A percentile compares a stretch with the other conserved stretches of the same genome.
Evolutionary conservation across 2,797 vertebrate genomes (phyloP).

Genomic region (Falco novaeseelandiae): DNA sequence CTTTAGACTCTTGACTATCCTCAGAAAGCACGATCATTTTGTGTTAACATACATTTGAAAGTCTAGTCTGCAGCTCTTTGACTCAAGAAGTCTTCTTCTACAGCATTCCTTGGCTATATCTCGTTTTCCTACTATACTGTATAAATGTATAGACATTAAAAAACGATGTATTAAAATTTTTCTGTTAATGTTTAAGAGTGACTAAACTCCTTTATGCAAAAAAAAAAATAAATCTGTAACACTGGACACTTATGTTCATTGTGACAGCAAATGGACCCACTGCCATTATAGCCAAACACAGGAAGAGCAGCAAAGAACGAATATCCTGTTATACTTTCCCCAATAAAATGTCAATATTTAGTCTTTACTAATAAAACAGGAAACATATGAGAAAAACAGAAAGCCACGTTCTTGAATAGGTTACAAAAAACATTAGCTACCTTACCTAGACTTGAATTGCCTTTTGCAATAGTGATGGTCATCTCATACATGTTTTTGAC

Average conservation of each 20-base stretch:
- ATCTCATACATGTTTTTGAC: conserved; percentile 85
- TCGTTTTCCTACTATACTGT: background rate
- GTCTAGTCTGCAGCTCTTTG: background rate
- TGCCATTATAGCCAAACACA: background rate
- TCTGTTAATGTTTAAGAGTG: background rate
- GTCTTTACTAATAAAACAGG: background rate
- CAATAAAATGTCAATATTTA: background rate
- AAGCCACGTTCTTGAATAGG: background rate
- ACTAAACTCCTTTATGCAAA: background rate
- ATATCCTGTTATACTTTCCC: background rate
- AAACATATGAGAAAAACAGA: background rate
- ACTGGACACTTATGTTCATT: background rate
- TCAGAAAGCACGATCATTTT: background rate
- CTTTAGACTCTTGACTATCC: background rate
- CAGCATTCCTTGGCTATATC: background rate
- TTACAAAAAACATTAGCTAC: background rate
- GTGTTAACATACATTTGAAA: background rate
- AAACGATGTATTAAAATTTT: background rate
- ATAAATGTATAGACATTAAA: background rate
- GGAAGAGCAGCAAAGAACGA: background rate
- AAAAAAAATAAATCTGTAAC: background rate
- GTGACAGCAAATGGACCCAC: background rate
- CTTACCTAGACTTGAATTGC: conserved; percentile 95
- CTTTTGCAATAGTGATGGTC: conserved; percentile 93
- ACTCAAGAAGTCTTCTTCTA: background rate